These are phyloP conservation scores for Paracanthobrama guichenoti DNA, from an alignment of 2,113 vertebrate species.

Conservation along the genomic window DNA sequence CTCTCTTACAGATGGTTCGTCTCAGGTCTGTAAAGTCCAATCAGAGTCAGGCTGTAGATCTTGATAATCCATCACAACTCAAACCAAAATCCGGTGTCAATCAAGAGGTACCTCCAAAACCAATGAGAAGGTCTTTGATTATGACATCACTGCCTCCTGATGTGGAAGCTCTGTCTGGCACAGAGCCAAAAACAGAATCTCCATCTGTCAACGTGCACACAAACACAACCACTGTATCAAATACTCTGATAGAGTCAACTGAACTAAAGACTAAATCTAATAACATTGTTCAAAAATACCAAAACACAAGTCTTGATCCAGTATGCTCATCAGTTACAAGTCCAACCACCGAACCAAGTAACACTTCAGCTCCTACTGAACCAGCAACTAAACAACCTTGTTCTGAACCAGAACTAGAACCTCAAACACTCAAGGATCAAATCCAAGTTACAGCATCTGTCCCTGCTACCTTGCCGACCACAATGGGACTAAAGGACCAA, in stretches of 20 bases:
- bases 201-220: neutral
- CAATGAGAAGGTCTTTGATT: constrained; percentile 80
- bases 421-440: constrained; percentile 37
- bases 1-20: constrained; percentile 85
- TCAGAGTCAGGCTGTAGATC: neutral
- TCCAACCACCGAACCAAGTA: neutral
- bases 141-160: constrained; percentile 44
- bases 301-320: neutral
- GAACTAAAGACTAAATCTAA: neutral
- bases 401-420: constrained; percentile 34
- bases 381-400: constrained; percentile 27
- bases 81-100: constrained; percentile 41
- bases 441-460: constrained; percentile 17
- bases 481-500: constrained; percentile 9
- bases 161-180: constrained; percentile 20
- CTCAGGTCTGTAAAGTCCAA: constrained; percentile 78
- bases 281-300: neutral
- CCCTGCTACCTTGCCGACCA: neutral
- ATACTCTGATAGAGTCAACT: neutral
- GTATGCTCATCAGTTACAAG: neutral
- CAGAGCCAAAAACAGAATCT: constrained; percentile 37
- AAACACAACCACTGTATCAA: constrained; percentile 2
- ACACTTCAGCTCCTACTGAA: constrained; percentile 7
- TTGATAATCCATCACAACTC: constrained; percentile 45
- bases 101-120: constrained; percentile 81